Conservation (phyloP, 1,140 invertebrate genomes). For the Melitaea cinxia region DNA sequence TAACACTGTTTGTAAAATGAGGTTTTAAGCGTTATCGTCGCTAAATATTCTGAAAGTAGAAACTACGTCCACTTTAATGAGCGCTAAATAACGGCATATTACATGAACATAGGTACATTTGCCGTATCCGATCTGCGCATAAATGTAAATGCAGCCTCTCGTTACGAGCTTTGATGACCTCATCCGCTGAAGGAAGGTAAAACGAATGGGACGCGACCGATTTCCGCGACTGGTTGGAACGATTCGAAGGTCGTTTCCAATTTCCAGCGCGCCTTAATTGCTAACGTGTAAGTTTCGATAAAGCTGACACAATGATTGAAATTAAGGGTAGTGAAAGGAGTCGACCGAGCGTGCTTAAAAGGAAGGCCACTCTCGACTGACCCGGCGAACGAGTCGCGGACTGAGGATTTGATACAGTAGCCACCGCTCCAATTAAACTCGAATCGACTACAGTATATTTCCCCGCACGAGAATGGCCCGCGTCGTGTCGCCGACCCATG, state of each 20-base stretch:
- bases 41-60: constrained; percentile 9
- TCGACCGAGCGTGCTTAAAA: constrained; percentile 27
- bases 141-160: constrained; percentile 23
- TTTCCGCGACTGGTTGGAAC: constrained; percentile 29
- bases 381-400: constrained; percentile 18
- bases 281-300: constrained; percentile 22
- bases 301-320: constrained; percentile 29
- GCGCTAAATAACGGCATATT: constrained; percentile 21
- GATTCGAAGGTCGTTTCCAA: constrained; percentile 30
- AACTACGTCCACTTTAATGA: constrained; percentile 20
- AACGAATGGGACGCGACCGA: constrained; percentile 30
- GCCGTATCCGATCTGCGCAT: constrained; percentile 14
- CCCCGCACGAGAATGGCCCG: not conserved
- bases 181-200: constrained; percentile 33
- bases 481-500: not conserved
- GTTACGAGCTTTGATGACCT: constrained; percentile 25
- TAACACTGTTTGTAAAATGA: not conserved
- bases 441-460: constrained; percentile 2
- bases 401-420: constrained; percentile 25
- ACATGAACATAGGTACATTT: constrained; percentile 15
- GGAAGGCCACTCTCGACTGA: constrained; percentile 31
- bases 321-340: constrained; percentile 42
- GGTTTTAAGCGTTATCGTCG: not conserved
- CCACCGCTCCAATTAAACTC: constrained; percentile 10
- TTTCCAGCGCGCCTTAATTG: constrained; percentile 27